phyloP scores from a whole-genome alignment of 2,888 invertebrate species.

The Zelleria hepariella region DNA sequence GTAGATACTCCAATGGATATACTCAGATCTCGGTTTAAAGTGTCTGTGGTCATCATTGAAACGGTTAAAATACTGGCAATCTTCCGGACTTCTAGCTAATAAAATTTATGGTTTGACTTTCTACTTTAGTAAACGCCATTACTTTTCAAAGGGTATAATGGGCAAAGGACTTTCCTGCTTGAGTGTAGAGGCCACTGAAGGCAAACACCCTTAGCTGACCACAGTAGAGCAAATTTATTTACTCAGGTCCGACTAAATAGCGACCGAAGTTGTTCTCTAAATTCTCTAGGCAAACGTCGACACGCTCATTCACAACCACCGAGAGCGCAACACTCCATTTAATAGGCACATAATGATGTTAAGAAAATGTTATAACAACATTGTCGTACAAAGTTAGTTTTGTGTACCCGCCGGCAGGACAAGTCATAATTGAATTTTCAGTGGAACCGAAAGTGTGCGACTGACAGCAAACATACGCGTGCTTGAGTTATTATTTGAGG shows the following conservation, averaged over 20 bases:
- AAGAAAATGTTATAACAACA: constrained; percentile 34
- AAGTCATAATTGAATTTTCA: constrained; percentile 53
- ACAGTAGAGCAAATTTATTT: constrained; percentile 21
- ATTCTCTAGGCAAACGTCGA: constrained; percentile 16
- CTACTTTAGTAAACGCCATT: neutral
- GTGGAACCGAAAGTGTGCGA: constrained; percentile 47
- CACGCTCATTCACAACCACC: constrained; percentile 24
- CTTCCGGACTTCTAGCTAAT: neutral
- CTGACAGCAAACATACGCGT: constrained; percentile 32
- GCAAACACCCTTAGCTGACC: neutral
- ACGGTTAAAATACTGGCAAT: neutral
- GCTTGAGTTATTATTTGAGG: constrained; percentile 5
- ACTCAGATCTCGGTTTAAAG: neutral
- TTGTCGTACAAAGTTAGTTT: constrained; percentile 22
- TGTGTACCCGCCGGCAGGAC: constrained; percentile 18
- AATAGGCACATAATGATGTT: constrained; percentile 35
- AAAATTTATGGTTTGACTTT: neutral
- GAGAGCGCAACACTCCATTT: constrained; percentile 27
- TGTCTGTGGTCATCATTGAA: neutral
- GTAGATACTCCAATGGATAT: neutral
- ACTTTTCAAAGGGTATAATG: neutral
- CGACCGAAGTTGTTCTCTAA: constrained; percentile 17
- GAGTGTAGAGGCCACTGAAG: neutral
- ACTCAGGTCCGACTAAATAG: constrained; percentile 26
- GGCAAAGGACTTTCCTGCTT: neutral